Percentiles rank a stretch among this genome's conserved stretches.
Evolutionary conservation across 1,140 invertebrate genomes (phyloP).

Genomic region (Bradynema listronoti): DNA sequence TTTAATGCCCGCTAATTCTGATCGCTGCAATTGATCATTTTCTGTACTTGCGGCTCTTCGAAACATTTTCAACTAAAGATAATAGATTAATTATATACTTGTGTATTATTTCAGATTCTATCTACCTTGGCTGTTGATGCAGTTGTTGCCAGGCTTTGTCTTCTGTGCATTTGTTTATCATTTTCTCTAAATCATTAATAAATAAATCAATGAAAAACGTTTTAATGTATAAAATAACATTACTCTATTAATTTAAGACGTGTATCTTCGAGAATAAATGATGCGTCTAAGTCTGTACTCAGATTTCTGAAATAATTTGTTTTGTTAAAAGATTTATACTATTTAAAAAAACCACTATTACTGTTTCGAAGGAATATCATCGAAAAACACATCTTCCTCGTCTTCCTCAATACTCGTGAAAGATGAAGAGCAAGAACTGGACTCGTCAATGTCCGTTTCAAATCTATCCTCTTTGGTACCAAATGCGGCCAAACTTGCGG

Average conservation of each 20-base stretch:
- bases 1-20: constrained; percentile 14
- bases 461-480: constrained; percentile 20
- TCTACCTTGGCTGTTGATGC: constrained; percentile 46
- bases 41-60: constrained; percentile 49
- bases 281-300: constrained; percentile 54
- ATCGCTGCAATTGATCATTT: constrained; percentile 37
- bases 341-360: neutral
- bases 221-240: constrained; percentile 13
- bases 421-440: constrained; percentile 17
- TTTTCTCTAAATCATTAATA: constrained; percentile 25
- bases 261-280: constrained; percentile 55
- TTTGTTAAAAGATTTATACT: neutral
- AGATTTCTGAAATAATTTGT: too few relatives aligned
- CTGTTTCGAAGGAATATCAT: neutral
- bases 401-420: constrained; percentile 27
- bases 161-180: constrained; percentile 42
- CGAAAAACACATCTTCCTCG: constrained; percentile 31
- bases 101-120: neutral
- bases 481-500: constrained; percentile 36
- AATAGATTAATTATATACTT: constrained; percentile 14
- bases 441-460: constrained; percentile 11
- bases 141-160: constrained; percentile 47
- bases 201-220: constrained; percentile 2
- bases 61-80: constrained; percentile 44
- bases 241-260: constrained; percentile 49